phyloP scores from a whole-genome alignment of 1,140 invertebrate species.

The Hermetia illucens region DNA sequence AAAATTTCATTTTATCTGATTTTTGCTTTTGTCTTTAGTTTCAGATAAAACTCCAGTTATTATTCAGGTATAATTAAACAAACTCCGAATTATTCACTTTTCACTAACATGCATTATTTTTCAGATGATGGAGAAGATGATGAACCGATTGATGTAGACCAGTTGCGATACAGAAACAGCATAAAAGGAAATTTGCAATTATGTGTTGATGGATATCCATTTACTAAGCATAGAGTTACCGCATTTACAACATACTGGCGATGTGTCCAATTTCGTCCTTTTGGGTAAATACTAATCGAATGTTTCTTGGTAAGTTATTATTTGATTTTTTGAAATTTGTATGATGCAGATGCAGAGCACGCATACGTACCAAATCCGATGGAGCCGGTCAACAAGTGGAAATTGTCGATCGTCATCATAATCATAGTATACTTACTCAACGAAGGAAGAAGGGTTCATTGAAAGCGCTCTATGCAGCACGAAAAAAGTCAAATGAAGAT shows the following conservation, averaged over 20 bases:
- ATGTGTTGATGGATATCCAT: slow-evolving; percentile 11
- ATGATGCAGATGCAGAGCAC: slow-evolving; percentile 9
- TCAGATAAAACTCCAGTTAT: no score
- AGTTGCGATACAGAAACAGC: slow-evolving; percentile 10
- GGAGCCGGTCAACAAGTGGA: slow-evolving; percentile 7
- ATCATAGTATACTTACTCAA: slow-evolving; percentile 9
- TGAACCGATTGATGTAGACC: no score
- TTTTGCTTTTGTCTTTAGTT: no score
- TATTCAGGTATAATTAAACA: no score
- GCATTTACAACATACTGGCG: slow-evolving; percentile 12
- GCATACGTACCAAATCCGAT: slow-evolving; percentile 9
- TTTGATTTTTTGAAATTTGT: slow-evolving; percentile 1
- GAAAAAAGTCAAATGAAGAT: not conserved
- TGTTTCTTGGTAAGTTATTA: not conserved
- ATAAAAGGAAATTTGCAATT: slow-evolving; percentile 11
- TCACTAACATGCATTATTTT: no score
- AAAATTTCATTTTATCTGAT: no score
- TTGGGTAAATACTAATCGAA: slow-evolving; percentile 7
- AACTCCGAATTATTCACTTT: no score
- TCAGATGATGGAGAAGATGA: no score
- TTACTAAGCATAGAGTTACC: slow-evolving; percentile 9
- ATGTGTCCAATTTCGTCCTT: slow-evolving; percentile 12
- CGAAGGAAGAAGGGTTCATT: slow-evolving; percentile 12
- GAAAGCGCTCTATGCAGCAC: slow-evolving; percentile 8
- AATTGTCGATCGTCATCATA: slow-evolving; percentile 10